Evolutionary conservation across 2,113 vertebrate genomes (phyloP).

Genomic region (Manacus vitellinus): DNA sequence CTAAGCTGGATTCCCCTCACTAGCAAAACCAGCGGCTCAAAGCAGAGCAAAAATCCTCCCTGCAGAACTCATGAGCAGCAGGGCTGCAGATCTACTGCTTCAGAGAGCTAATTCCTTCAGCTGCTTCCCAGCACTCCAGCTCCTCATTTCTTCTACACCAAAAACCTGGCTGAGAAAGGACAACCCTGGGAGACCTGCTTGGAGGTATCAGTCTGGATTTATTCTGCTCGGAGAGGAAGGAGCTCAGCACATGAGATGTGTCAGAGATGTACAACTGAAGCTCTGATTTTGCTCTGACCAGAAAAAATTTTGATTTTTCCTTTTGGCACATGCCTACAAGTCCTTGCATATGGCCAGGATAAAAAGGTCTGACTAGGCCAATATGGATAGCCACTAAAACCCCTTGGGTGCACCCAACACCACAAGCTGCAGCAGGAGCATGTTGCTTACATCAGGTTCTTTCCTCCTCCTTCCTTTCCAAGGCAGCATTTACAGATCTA

Average conservation of each 20-base stretch:
- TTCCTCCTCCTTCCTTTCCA: not conserved
- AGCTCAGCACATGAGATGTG: not conserved
- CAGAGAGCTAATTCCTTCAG: not conserved
- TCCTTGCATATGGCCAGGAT: not conserved
- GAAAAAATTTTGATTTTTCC: not conserved
- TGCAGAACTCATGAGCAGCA: not conserved
- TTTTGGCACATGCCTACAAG: not conserved
- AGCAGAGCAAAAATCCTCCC: not conserved
- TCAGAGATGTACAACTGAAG: not conserved
- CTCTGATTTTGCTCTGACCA: not conserved
- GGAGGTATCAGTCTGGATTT: not conserved
- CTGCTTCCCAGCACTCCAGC: slow-evolving; percentile 7
- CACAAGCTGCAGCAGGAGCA: not conserved
- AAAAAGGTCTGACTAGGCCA: not conserved
- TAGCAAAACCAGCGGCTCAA: not conserved
- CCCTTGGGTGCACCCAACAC: not conserved
- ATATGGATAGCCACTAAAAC: fast-evolving
- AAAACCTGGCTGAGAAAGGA: slow-evolving; percentile 24
- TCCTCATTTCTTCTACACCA: not conserved
- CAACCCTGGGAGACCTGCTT: not conserved
- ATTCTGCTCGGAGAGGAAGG: not conserved
- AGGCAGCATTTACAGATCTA: not conserved
- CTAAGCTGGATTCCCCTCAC: not conserved
- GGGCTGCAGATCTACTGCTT: slow-evolving; percentile 14
- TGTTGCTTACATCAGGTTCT: fast-evolving